Conservation (phyloP, 1,140 invertebrate genomes). For the Geopemphigus sp. region DNA sequence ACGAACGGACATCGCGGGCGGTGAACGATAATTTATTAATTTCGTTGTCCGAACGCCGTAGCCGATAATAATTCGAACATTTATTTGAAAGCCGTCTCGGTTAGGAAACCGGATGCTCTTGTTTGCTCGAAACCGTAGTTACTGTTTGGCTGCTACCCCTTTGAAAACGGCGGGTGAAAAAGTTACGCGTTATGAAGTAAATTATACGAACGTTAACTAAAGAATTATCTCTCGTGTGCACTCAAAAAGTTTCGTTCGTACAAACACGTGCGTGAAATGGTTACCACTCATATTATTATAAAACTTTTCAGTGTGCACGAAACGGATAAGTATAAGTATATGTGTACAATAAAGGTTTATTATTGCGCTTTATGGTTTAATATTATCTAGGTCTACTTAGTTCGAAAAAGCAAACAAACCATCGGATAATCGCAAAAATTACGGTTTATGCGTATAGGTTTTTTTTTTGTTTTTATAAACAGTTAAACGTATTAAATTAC, state of each 20-base stretch:
- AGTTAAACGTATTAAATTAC: background rate
- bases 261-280: slow-evolving; percentile 19
- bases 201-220: slow-evolving; percentile 23
- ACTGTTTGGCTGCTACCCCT: background rate
- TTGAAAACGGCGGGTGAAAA: background rate
- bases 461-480: background rate
- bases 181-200: background rate
- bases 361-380: background rate
- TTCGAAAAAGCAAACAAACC: background rate
- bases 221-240: slow-evolving; percentile 46
- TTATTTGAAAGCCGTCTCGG: slow-evolving; percentile 6
- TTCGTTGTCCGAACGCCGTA: background rate
- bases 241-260: slow-evolving; percentile 14
- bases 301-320: slow-evolving; percentile 6
- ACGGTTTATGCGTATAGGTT: background rate
- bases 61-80: slow-evolving; percentile 7
- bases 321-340: slow-evolving; percentile 9
- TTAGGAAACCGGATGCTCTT: background rate
- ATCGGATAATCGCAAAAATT: background rate
- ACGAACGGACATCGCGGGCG: too few relatives aligned
- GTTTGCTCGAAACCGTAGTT: background rate
- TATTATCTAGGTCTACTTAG: background rate
- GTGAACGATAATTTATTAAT: too few relatives aligned
- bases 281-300: slow-evolving; percentile 15
- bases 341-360: background rate